Conservation (phyloP, 2,888 invertebrate genomes). For the Odontocolon sp. region DNA sequence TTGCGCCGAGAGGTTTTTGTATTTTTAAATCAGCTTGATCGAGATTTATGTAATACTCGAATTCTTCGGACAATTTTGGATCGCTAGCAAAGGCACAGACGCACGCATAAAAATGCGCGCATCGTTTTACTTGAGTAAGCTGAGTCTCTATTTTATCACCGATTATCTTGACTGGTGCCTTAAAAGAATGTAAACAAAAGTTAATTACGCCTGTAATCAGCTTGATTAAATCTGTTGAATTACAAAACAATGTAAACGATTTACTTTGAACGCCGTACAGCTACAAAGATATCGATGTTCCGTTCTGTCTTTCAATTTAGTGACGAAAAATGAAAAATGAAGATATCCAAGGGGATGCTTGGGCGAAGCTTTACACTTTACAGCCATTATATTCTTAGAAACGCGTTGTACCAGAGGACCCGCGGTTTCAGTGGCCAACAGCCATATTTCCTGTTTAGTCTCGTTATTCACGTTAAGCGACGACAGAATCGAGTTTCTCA, state of each 20-base stretch:
- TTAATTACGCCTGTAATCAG: background rate
- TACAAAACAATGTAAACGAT: background rate
- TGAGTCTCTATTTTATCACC: conserved; percentile 70
- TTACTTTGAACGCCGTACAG: conserved; percentile 83
- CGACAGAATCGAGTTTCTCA: conserved; percentile 85
- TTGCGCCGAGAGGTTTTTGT: conserved; percentile 67
- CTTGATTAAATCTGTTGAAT: background rate
- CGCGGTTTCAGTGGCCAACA: conserved; percentile 84
- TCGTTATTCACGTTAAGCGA: conserved; percentile 84
- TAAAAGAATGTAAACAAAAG: conserved; percentile 17
- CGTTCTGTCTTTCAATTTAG: conserved; percentile 80
- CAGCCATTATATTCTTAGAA: conserved; percentile 87
- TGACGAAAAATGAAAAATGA: conserved; percentile 85
- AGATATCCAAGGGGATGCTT: conserved; percentile 87
- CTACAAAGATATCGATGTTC: conserved; percentile 84
- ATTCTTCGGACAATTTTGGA: conserved; percentile 84
- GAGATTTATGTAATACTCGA: conserved; percentile 83
- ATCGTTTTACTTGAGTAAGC: conserved; percentile 79
- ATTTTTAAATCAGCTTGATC: conserved; percentile 77
- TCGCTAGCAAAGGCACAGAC: conserved; percentile 87
- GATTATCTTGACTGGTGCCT: conserved; percentile 66
- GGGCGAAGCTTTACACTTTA: conserved; percentile 85
- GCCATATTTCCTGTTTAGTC: conserved; percentile 84
- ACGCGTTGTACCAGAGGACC: conserved; percentile 87
- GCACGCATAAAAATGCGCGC: conserved; percentile 88